phyloP scores from a whole-genome alignment of 2,888 invertebrate genomes.

The Brachypalpus laphriformis region DNA sequence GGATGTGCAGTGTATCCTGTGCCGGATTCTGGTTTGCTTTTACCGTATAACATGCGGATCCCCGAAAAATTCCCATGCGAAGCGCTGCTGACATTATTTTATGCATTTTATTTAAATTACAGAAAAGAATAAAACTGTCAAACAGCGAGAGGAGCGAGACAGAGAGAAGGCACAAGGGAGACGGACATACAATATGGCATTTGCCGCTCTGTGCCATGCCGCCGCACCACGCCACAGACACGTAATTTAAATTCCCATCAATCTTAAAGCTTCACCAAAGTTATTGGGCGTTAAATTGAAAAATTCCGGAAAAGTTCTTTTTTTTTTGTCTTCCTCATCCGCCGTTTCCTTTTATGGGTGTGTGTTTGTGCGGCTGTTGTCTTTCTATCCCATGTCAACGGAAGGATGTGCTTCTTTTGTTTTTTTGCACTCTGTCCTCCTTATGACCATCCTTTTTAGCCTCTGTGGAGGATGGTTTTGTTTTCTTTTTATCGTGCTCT shows the following conservation, averaged over 20 bases:
- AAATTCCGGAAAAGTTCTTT: slow-evolving; percentile 75
- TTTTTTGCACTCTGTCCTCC: not conserved
- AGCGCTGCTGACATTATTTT: slow-evolving; percentile 73
- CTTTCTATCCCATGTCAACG: slow-evolving; percentile 53
- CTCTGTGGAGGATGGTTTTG: slow-evolving; percentile 3
- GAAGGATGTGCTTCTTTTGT: slow-evolving; percentile 30
- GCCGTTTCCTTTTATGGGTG: slow-evolving; percentile 17
- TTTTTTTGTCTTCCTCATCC: slow-evolving; percentile 8
- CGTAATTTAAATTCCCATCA: slow-evolving; percentile 78
- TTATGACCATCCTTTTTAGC: slow-evolving; percentile 9
- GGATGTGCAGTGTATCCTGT: slow-evolving; percentile 59
- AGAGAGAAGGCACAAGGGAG: slow-evolving; percentile 38
- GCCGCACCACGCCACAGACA: slow-evolving; percentile 75
- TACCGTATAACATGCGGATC: slow-evolving; percentile 37
- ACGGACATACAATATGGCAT: slow-evolving; percentile 60
- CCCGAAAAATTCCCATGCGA: slow-evolving; percentile 69
- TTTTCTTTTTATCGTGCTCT: slow-evolving; percentile 17
- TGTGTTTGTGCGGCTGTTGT: slow-evolving; percentile 36
- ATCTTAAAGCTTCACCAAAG: slow-evolving; percentile 77
- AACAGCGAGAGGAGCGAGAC: slow-evolving; percentile 64
- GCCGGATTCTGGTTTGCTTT: slow-evolving; percentile 37
- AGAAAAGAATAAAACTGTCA: slow-evolving; percentile 76
- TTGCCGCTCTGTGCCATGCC: slow-evolving; percentile 54
- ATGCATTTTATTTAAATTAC: slow-evolving; percentile 74
- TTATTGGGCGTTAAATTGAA: slow-evolving; percentile 77